Evolutionary conservation across 2,888 invertebrate genomes (phyloP).

Genomic region (Apamea epomidion): DNA sequence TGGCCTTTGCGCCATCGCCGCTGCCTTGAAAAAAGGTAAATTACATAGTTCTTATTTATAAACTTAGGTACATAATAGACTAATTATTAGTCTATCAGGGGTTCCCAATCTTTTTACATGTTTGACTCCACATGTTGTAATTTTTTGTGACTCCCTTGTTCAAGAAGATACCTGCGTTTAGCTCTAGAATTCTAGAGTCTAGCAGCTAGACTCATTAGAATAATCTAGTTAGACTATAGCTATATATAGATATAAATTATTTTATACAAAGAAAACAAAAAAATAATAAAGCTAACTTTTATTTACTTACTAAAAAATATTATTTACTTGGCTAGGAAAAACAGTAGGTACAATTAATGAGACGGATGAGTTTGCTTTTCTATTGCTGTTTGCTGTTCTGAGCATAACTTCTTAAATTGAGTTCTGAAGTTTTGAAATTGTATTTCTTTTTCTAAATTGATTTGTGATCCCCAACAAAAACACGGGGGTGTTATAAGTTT

Average conservation of each 20-base stretch:
- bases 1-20: constrained; percentile 94
- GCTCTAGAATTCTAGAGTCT: not conserved
- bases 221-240: not conserved
- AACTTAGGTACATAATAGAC: not conserved
- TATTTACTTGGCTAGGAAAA: not conserved
- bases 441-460: no score
- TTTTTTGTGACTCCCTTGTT: not conserved
- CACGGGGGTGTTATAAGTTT: no score
- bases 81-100: no score
- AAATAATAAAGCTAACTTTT: not conserved
- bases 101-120: no score
- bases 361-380: not conserved
- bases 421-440: no score
- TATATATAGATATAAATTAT: no score
- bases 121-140: not conserved
- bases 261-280: not conserved
- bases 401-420: not conserved
- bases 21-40: constrained; percentile 94
- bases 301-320: not conserved
- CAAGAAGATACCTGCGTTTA: not conserved
- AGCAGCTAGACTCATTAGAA: not conserved
- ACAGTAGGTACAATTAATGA: not conserved
- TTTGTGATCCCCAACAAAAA: no score
- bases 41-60: not conserved
- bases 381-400: not conserved